Conservation (phyloP, 2,113 vertebrate genomes). For the Thalassoma bifasciatum region DNA sequence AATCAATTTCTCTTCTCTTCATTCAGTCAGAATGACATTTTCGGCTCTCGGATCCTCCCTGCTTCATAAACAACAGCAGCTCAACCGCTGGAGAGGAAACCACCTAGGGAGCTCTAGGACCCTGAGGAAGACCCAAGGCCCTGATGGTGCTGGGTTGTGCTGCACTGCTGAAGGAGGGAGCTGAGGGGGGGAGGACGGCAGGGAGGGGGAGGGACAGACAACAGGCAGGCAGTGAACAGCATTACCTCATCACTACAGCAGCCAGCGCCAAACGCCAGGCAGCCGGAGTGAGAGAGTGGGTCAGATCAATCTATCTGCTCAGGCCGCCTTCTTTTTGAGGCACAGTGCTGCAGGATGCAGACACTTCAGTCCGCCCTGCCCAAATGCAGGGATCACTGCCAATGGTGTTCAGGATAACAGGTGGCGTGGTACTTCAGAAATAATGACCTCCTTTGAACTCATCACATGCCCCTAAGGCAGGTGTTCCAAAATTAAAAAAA, state of each 20-base stretch:
- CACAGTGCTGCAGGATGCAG: conserved; percentile 48
- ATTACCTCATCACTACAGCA: conserved; percentile 82
- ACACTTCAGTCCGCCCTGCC: conserved; percentile 24
- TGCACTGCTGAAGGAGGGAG: conserved; percentile 74
- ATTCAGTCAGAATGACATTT: conserved; percentile 19
- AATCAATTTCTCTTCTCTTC: neutral
- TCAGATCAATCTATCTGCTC: conserved; percentile 69
- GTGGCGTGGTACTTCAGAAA: too few species aligned
- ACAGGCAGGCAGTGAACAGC: conserved; percentile 71
- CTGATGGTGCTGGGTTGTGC: conserved; percentile 62
- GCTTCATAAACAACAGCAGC: conserved; percentile 58
- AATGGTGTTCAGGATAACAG: conserved; percentile 27
- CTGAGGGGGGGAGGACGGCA: conserved; percentile 14
- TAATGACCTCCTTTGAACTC: too few species aligned
- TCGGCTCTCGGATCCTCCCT: conserved; percentile 15
- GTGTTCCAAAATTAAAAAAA: conserved; percentile 28
- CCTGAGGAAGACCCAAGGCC: conserved; percentile 68
- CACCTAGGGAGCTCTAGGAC: conserved; percentile 73
- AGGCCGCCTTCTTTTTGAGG: conserved; percentile 37
- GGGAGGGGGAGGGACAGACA: conserved; percentile 54
- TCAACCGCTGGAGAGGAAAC: conserved; percentile 31
- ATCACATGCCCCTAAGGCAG: neutral
- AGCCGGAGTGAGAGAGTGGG: conserved; percentile 62
- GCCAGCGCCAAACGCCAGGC: conserved; percentile 64
- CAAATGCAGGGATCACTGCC: conserved; percentile 43